Evolutionary conservation across 1,140 invertebrate genomes (phyloP).

Genomic region (Charaxes varanes): DNA sequence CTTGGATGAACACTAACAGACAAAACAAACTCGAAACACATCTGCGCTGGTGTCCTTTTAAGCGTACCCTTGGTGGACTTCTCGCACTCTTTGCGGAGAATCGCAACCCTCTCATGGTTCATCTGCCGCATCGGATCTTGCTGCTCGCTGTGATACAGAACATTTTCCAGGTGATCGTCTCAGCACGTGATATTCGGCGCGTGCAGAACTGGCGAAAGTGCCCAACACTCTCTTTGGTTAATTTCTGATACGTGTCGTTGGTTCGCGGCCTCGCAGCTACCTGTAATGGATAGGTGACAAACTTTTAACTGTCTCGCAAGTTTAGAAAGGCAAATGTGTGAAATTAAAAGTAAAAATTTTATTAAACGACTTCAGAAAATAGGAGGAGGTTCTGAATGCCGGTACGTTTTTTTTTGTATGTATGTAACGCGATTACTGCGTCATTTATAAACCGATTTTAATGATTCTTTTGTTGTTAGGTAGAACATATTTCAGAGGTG

Average conservation of each 20-base stretch:
- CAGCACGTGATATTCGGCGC: constrained; percentile 50
- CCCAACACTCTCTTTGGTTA: constrained; percentile 41
- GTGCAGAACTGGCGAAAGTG: constrained; percentile 58
- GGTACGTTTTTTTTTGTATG: not conserved
- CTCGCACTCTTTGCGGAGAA: constrained; percentile 23
- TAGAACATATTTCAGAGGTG: too few relatives aligned
- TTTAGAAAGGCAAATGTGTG: constrained; percentile 14
- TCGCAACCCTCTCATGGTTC: constrained; percentile 44
- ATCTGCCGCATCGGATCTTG: constrained; percentile 51
- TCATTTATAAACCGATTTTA: too few relatives aligned
- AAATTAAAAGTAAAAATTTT: not conserved
- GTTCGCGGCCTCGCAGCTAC: constrained; percentile 40
- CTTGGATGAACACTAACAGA: constrained; percentile 24
- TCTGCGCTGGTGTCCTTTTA: constrained; percentile 36
- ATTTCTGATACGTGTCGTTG: constrained; percentile 45
- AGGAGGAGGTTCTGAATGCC: not conserved
- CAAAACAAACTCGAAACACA: constrained; percentile 22
- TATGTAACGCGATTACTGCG: too few relatives aligned
- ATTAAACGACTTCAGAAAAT: too few relatives aligned
- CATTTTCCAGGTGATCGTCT: constrained; percentile 57
- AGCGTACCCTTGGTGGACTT: constrained; percentile 44
- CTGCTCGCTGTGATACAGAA: constrained; percentile 42
- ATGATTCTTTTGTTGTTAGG: too few relatives aligned
- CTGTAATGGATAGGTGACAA: constrained; percentile 53
- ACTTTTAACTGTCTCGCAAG: constrained; percentile 19